Evolutionary conservation across 2,888 invertebrate species (phyloP), one percentile per base, ranked within the genome.

Genomic region (Drosophila falleni): DNA sequence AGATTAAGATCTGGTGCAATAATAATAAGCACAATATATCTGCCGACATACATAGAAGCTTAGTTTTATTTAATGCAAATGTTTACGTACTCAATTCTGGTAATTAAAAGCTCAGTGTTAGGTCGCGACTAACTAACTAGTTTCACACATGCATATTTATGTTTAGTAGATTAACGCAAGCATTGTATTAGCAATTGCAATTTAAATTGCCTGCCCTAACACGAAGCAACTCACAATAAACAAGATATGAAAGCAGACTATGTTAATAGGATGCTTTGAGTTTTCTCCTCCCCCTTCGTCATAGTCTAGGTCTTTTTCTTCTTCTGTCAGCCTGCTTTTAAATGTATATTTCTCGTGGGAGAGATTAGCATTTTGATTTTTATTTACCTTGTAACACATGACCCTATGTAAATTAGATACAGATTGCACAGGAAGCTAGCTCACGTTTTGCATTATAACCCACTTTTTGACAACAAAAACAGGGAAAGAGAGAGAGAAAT

Each of bases 361-460:
- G 70, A 62, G 67, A 80, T 80, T 74, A 74, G 71, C 74, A 80
- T 80, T 79, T 74, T 62, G 54, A 74, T 74, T 74, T 70, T 59
- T 60, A 73, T 80, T 77, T 77, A 66, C 71, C 63, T 70, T 73
- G 62, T 51, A 65, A 73, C 79, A 77, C 79, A 71, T 77, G 78
- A 71, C 71, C 78, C 71, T 67, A 80, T 80, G 78, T 71, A 78
- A 80, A 78, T 78, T 65, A 74, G 74, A 41, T 26, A 47, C 74
- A 69, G 62, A 42, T 65, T 59, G 63, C 44, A 51, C 41, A 63
- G 59, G 47, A 74, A 73, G 58, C 42, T 46, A 42, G 23, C 58
- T 69, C 62, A 63, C 42, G 55, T 71, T 70, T 75, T 76, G 39
- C 71, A 71, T 65, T 58, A 60, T 74, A 74, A 76, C 74, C 74